Evolutionary conservation across 2,888 invertebrate species (phyloP), one percentile per base, ranked within the genome.

Genomic region (Cephus nigrinus): DNA sequence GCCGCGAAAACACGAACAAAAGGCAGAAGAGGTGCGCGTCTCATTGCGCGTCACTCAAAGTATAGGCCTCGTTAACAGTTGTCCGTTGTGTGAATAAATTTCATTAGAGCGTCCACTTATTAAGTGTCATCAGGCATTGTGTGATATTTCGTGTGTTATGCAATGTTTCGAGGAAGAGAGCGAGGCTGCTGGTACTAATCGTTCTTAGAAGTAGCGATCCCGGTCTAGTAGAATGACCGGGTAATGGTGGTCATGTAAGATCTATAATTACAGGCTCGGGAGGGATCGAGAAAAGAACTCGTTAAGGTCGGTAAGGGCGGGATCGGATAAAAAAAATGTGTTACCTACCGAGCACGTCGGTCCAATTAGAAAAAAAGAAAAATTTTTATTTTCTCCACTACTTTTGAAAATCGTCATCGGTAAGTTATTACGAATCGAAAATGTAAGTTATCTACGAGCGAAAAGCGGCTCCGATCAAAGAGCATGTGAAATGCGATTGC

Each of bases 51-150:
- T 71, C 33, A 33, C 71, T 71, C 71, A 31, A 71, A 71, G 71
- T 33, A 33, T 33, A 33, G 73, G 73, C 72, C 33, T 76, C 33
- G 76, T 72, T 30, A 71, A 36, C 76, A 76, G 40, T 35, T 73
- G 15, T 11, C n/a, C 73, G 33, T 77, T 74, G 69, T 74, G 74
- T 74, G 36, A 77, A 77, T 77, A 74, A 77, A 74, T 69, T 74
- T 77, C 77, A 77, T 77, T 74, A 74, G 74, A 31, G 73, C 68
- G 31, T 34, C 33, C 33, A 69, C 73, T 74, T 77, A 77, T 77
- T 77, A 74, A 77, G 77, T 77, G 77, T 77, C 77, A 68, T 74
- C 74, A 74, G 77, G 71, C 71, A 71, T 71, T 71, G 71, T 71
- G 71, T 71, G 71, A 71, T 71, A 71, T 71, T 71, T 71, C 71